Conservation (phyloP, 2,797 vertebrate species). For the Euthynnus affinis region DNA sequence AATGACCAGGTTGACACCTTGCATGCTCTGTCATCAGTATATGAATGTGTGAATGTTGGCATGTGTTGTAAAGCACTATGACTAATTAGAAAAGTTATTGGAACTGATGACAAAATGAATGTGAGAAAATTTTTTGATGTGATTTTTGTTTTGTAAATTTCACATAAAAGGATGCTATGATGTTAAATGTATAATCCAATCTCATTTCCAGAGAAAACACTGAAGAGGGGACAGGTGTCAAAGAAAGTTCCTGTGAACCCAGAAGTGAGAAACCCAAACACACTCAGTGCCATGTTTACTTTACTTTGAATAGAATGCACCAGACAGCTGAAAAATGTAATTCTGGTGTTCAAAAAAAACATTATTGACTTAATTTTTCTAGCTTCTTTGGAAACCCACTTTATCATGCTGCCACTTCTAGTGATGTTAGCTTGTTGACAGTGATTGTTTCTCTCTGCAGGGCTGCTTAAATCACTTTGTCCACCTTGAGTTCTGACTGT, state of each 20-base stretch:
- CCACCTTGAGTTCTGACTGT: conserved; percentile 26
- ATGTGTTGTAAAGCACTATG: too few relatives aligned
- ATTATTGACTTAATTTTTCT: conserved; percentile 53
- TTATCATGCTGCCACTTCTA: conserved; percentile 44
- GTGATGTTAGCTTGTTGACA: conserved; percentile 51
- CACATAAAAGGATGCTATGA: conserved; percentile 18
- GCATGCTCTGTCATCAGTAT: too few relatives aligned
- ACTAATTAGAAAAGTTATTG: not conserved
- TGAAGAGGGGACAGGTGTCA: not conserved
- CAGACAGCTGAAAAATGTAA: conserved; percentile 43
- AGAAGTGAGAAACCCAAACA: conserved; percentile 16
- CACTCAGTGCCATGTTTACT: conserved; percentile 16
- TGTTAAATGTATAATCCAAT: conserved; percentile 27
- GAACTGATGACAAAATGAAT: not conserved
- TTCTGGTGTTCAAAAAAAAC: conserved; percentile 35
- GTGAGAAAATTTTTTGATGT: not conserved
- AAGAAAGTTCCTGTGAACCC: not conserved
- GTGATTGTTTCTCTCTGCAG: conserved; percentile 18
- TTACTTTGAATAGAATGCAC: conserved; percentile 24
- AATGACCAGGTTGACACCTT: too few relatives aligned
- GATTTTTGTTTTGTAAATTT: conserved; percentile 13
- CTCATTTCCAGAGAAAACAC: not conserved
- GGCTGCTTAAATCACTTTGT: conserved; percentile 38
- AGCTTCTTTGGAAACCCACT: conserved; percentile 32
- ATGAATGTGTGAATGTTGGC: too few relatives aligned